These are phyloP conservation scores for Myrmophylax atrothorax DNA, from an alignment of 2,113 vertebrate genomes.

Conservation along the genomic window DNA sequence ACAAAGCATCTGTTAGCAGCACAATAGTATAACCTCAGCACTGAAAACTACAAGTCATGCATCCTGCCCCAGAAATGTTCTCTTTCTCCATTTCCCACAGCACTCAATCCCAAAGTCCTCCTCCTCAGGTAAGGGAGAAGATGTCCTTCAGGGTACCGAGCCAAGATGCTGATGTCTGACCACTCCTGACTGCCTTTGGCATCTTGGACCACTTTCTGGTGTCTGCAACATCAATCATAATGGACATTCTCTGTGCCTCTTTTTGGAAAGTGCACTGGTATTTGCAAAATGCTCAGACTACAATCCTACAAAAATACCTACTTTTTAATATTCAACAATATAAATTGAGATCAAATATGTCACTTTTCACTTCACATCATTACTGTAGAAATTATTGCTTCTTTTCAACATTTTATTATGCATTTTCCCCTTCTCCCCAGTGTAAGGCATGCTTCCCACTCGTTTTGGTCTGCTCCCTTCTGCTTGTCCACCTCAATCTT, in stretches of 20 bases:
- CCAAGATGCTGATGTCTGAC: not conserved
- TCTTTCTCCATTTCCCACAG: not conserved
- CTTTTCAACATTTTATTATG: not conserved
- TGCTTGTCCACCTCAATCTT: not conserved
- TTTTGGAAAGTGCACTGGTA: not conserved
- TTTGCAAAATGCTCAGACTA: not conserved
- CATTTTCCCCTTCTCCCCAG: not conserved
- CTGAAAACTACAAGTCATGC: not conserved
- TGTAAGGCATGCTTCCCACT: not conserved
- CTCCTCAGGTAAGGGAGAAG: not conserved
- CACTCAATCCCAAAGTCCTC: too few species aligned
- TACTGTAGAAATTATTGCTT: not conserved
- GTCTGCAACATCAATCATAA: not conserved
- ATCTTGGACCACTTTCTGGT: not conserved
- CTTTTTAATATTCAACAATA: not conserved
- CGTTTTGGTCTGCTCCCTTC: not conserved
- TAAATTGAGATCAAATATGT: not conserved
- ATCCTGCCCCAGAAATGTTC: not conserved
- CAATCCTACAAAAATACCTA: not conserved
- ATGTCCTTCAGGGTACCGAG: not conserved
- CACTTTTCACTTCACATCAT: not conserved
- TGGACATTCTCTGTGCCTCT: not conserved
- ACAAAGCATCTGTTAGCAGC: not conserved
- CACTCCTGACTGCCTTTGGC: not conserved
- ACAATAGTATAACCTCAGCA: not conserved